Evolutionary conservation across 53 echinoderm and acorn worm species (phyloP), one percentile per base, ranked within the genome.

Genomic region (Astropecten irregularis): DNA sequence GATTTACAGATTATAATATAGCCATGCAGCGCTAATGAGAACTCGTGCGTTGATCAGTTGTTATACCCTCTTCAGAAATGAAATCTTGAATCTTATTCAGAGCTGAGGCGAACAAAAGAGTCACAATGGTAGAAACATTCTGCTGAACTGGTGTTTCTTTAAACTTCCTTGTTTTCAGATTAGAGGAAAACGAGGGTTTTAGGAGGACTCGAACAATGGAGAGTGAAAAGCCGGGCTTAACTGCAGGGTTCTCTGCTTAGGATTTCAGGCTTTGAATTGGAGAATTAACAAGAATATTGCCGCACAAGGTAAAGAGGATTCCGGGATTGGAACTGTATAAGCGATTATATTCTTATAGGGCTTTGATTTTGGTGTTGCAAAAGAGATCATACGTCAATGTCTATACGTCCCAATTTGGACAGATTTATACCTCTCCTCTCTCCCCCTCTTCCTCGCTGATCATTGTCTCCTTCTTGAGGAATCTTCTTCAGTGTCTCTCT

Each of bases 111-210:
- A 13, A 50, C 73, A 74, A 38, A 57, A 74, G 37, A 5, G 40
- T 3, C 37, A 74, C 74, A 74, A 74, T 56, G 25, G 19, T 0
- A 74, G 74, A 74, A 74, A 57, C 37, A 73, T 73, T 40, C 53
- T 23, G n/a, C 22, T 8, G 55, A 55, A 36, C 16, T 55, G 73
- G 73, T 51, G 55, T 21, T 53, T 55, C 73, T 73, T 73, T 37
- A 73, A 73, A 73, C 74, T 74, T 74, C 56, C 57, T 57, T 58
- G 74, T 74, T 40, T 52, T 32, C 57, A 32, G 56, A 58, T 74
- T 57, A 23, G 19, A 14, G 14, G 13, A 40, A 40, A 25, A 10
- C 19, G 33, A 21, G 58, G 74, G 57, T 22, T 57, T 74, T 50
- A 50, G 20, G 74, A 56, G 40, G 13, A 25, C 56, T 20, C 50